These are phyloP conservation scores for Percopsis transmontana DNA, from an alignment of 2,113 vertebrate genomes.

Conservation along the genomic window DNA sequence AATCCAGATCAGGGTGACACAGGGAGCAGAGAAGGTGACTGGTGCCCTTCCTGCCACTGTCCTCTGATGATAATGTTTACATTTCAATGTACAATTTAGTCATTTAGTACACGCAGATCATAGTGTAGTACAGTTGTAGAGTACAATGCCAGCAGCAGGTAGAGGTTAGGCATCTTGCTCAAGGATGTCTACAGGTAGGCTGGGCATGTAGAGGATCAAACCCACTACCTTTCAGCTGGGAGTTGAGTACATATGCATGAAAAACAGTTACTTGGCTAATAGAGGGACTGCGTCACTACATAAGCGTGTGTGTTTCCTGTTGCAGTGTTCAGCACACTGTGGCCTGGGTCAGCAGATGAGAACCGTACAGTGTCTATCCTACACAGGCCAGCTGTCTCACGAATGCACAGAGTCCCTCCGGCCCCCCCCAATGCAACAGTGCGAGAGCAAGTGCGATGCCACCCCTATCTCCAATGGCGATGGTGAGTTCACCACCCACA, in stretches of 20 bases:
- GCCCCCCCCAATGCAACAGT: constrained; percentile 93
- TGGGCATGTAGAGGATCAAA: neutral
- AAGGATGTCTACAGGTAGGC: neutral
- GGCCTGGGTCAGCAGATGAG: constrained; percentile 96
- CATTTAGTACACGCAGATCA: no score
- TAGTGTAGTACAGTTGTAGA: no score
- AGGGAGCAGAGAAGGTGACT: no score
- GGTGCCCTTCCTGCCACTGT: no score
- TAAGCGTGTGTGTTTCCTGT: constrained; percentile 18
- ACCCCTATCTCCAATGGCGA: constrained; percentile 89
- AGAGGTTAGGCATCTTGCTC: no score
- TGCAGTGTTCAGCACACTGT: constrained; percentile 95
- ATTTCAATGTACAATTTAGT: no score
- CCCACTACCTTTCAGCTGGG: no score
- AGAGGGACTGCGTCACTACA: neutral
- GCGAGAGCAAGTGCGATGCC: constrained; percentile 96
- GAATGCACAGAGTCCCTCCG: constrained; percentile 88
- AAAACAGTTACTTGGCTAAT: no score
- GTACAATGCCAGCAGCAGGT: no score
- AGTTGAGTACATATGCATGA: no score
- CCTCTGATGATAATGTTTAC: no score
- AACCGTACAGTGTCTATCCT: constrained; percentile 94
- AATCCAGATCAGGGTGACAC: no score
- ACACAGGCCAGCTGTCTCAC: constrained; percentile 90
- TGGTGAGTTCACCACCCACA: constrained; percentile 78